phyloP scores from a whole-genome alignment of 2,113 vertebrate genomes.

The Acrocephalus arundinaceus region DNA sequence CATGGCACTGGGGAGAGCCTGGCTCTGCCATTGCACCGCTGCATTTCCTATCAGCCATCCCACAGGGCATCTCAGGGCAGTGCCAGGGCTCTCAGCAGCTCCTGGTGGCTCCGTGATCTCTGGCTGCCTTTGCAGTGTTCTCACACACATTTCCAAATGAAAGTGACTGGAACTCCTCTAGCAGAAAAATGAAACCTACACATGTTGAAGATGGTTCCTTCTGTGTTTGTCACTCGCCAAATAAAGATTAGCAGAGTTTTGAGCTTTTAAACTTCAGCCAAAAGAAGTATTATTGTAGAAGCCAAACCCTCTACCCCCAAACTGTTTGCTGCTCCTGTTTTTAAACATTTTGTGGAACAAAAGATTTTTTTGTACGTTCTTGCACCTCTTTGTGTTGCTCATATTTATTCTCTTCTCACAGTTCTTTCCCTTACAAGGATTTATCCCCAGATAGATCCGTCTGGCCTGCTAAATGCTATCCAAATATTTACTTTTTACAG shows the following conservation, averaged over 20 bases:
- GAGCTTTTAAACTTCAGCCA: neutral
- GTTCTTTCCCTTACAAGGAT: neutral
- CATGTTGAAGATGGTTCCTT: neutral
- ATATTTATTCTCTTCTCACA: neutral
- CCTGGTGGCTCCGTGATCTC: neutral
- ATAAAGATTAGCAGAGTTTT: neutral
- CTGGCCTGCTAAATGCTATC: neutral
- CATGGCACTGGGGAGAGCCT: neutral
- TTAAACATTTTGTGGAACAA: neutral
- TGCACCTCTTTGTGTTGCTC: neutral
- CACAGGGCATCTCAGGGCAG: neutral
- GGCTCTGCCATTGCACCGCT: neutral
- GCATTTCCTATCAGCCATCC: neutral
- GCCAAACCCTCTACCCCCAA: neutral
- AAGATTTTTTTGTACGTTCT: neutral
- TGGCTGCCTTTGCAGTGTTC: neutral
- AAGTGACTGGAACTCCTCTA: neutral
- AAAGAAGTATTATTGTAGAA: neutral
- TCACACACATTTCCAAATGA: neutral
- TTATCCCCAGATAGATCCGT: neutral
- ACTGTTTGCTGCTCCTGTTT: neutral
- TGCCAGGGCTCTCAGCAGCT: neutral
- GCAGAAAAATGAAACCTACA: neutral
- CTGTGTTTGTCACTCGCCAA: neutral
- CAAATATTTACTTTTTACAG: neutral